Evolutionary conservation across 2,113 vertebrate species (phyloP).

Genomic region (Mobula birostris): DNA sequence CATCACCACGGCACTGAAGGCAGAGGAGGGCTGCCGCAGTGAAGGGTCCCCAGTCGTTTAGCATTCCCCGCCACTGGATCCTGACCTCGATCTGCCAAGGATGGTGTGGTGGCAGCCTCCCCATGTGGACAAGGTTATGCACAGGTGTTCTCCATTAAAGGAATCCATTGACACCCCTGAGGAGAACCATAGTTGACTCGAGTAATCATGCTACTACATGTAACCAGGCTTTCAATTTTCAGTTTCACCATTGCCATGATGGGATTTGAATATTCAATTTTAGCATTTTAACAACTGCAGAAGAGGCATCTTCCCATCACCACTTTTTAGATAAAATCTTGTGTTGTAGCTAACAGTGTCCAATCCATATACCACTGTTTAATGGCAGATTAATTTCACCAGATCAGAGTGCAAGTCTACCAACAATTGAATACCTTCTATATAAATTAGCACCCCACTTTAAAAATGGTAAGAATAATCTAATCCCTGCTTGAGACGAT

Average conservation of each 20-base stretch:
- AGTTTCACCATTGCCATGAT: not conserved
- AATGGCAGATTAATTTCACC: not conserved
- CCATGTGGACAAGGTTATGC: too few relatives aligned
- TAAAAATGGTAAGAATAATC: not conserved
- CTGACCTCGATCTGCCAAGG: too few relatives aligned
- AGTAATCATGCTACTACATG: too few relatives aligned
- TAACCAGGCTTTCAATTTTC: not conserved
- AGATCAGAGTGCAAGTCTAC: not conserved
- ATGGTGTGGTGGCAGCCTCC: too few relatives aligned
- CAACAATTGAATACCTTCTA: not conserved
- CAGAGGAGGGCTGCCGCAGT: too few relatives aligned
- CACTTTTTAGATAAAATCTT: not conserved
- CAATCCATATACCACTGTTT: not conserved
- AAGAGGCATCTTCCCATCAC: not conserved
- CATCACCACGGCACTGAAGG: too few relatives aligned
- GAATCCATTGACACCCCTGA: too few relatives aligned
- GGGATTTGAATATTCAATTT: not conserved
- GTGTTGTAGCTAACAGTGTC: not conserved
- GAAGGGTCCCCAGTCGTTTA: too few relatives aligned
- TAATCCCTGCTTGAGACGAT: not conserved
- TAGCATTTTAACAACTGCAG: not conserved
- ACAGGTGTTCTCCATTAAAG: too few relatives aligned
- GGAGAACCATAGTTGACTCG: too few relatives aligned
- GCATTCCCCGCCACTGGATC: too few relatives aligned
- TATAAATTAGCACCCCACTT: not conserved